A percentile compares a stretch with the other conserved stretches of the same genome.
These are phyloP conservation scores for Cryptophagus acutangulus DNA, from an alignment of 2,888 invertebrate species.

Conservation along the genomic window DNA sequence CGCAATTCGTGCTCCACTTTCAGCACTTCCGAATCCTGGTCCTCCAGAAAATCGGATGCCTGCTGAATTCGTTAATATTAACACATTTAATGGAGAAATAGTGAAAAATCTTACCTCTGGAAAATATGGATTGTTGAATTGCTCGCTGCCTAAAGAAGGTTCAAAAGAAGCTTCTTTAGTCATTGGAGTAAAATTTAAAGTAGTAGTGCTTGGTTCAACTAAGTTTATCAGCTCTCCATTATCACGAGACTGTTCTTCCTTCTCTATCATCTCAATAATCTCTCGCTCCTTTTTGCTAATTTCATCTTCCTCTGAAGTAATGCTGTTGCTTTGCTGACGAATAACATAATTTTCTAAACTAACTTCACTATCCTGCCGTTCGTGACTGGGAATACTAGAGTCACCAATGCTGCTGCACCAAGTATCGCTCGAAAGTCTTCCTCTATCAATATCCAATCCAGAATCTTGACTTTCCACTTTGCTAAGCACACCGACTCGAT, in stretches of 20 bases:
- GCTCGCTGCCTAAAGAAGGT: conserved; percentile 36
- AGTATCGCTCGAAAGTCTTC: conserved; percentile 53
- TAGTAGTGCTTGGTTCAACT: background rate
- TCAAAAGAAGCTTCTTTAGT: conserved; percentile 18
- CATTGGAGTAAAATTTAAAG: background rate
- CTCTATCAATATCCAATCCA: conserved; percentile 65
- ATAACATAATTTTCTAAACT: conserved; percentile 6
- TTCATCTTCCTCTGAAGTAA: conserved; percentile 76
- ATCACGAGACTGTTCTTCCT: conserved; percentile 57
- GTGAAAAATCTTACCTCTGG: conserved; percentile 31
- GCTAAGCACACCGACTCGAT: conserved; percentile 36
- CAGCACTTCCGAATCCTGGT: conserved; percentile 52
- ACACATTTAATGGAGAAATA: conserved; percentile 3
- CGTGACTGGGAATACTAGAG: conserved; percentile 51
- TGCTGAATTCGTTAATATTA: conserved; percentile 21
- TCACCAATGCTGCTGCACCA: conserved; percentile 51
- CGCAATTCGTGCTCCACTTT: conserved; percentile 74
- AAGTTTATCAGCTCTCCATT: conserved; percentile 31
- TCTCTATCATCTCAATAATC: conserved; percentile 60
- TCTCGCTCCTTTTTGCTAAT: conserved; percentile 61
- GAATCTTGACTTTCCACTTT: conserved; percentile 68
- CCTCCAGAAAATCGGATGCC: conserved; percentile 36
- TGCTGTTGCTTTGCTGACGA: conserved; percentile 56
- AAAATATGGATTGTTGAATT: conserved; percentile 37
- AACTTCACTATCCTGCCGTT: conserved; percentile 68